Evolutionary conservation across 2,888 invertebrate genomes (phyloP).

Genomic region (Gastrophysa polygoni): DNA sequence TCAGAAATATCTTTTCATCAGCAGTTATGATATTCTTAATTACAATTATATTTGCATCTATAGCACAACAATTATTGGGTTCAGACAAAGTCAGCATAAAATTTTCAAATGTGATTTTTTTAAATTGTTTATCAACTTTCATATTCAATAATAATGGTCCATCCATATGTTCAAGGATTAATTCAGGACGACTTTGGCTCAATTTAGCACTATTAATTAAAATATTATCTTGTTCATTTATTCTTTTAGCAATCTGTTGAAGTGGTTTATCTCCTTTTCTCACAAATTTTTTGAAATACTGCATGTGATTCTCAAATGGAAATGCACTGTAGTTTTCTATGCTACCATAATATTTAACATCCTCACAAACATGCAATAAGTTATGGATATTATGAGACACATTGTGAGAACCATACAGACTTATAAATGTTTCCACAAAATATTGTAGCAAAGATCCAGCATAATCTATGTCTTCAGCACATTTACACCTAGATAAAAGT

Average conservation of each 20-base stretch:
- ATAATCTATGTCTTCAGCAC: not conserved
- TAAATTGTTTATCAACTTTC: too few species aligned
- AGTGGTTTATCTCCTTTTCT: constrained; percentile 20
- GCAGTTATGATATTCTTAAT: too few species aligned
- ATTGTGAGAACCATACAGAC: constrained; percentile 19
- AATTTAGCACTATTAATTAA: not conserved
- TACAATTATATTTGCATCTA: too few species aligned
- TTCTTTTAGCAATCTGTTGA: constrained; percentile 21
- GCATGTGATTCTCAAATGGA: too few species aligned
- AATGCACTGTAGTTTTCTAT: constrained; percentile 12
- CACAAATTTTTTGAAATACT: constrained; percentile 11
- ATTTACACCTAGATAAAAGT: constrained; percentile 10
- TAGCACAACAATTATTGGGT: too few species aligned
- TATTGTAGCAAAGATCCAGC: constrained; percentile 1
- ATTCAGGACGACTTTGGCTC: not conserved
- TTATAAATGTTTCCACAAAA: constrained; percentile 22
- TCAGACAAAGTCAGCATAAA: too few species aligned
- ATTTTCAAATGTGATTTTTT: too few species aligned
- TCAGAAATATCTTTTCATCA: too few species aligned
- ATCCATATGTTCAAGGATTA: constrained; percentile 5
- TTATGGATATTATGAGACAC: constrained; percentile 25
- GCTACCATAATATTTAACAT: constrained; percentile 15
- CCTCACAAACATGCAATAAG: constrained; percentile 20
- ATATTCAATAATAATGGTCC: too few species aligned
- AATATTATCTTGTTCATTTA: constrained; percentile 6